Evolutionary conservation across 2,888 invertebrate genomes (phyloP).

Genomic region (Drosophila nigritarsus): DNA sequence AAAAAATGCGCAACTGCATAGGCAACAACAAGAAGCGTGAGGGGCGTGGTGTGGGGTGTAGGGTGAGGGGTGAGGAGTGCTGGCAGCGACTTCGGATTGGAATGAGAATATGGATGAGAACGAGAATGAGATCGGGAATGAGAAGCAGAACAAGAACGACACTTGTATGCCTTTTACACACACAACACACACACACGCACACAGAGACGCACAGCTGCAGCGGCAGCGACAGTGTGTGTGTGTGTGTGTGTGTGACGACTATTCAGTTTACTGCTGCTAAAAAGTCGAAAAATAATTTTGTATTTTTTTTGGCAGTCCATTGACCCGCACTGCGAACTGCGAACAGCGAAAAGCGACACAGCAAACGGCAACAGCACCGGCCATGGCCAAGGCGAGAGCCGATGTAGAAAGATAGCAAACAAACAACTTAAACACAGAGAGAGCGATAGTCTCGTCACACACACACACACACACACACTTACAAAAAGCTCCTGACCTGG

Average conservation of each 20-base stretch:
- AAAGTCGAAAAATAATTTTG: constrained; percentile 57
- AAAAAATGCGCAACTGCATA: constrained; percentile 77
- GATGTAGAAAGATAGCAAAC: constrained; percentile 79
- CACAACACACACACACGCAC: constrained; percentile 22
- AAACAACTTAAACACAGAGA: constrained; percentile 71
- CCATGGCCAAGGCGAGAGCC: constrained; percentile 32
- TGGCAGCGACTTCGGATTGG: constrained; percentile 1
- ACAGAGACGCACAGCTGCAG: constrained; percentile 27
- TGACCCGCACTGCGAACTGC: constrained; percentile 58
- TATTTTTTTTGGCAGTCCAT: constrained; percentile 77
- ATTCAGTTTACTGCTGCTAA: constrained; percentile 70
- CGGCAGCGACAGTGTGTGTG: not conserved
- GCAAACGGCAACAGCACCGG: constrained; percentile 8
- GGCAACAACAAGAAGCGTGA: constrained; percentile 31
- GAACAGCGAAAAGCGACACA: constrained; percentile 17
- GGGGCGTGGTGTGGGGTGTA: not conserved
- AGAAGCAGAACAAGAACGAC: constrained; percentile 64
- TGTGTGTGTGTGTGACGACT: constrained; percentile 67
- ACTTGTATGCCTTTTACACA: constrained; percentile 67
- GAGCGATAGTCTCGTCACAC: constrained; percentile 63
- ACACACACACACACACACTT: constrained; percentile 25
- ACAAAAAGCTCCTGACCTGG: constrained; percentile 55
- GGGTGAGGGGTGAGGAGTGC: constrained; percentile 1
- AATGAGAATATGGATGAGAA: constrained; percentile 7
- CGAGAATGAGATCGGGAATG: constrained; percentile 20